Evolutionary conservation across 2,113 vertebrate species (phyloP).

Genomic region (Phycodurus eques): DNA sequence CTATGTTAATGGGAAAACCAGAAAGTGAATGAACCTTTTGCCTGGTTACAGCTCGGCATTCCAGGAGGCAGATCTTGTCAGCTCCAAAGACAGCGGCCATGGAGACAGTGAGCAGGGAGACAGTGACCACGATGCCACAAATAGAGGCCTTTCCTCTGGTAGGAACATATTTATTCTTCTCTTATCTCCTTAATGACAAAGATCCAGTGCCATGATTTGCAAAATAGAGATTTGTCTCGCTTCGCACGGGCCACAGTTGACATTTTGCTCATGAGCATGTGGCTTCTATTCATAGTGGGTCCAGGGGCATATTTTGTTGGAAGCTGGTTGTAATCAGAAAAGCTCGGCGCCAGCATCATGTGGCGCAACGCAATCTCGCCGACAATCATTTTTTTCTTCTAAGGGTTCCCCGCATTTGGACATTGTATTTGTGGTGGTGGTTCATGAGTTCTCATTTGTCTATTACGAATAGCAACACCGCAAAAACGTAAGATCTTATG

Average conservation of each 20-base stretch:
- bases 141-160: constrained; percentile 95
- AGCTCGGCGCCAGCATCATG: constrained; percentile 5
- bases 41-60: constrained; percentile 86
- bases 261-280: constrained; percentile 22
- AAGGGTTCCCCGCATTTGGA: not conserved
- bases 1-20: not conserved
- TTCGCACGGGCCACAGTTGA: not conserved
- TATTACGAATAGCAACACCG: not conserved
- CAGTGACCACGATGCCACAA: constrained; percentile 97
- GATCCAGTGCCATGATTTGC: not conserved
- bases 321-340: constrained; percentile 24
- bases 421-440: not conserved
- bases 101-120: constrained; percentile 98
- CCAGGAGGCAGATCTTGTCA: constrained; percentile 97
- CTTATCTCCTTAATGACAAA: not conserved
- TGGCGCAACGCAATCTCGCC: not conserved
- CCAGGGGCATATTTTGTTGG: constrained; percentile 8
- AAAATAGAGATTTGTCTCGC: not conserved
- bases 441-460: not conserved
- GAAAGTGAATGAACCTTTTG: not conserved
- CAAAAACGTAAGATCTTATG: too few species aligned
- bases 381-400: constrained; percentile 7
- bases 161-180: constrained; percentile 56
- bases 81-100: constrained; percentile 98
- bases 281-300: constrained; percentile 4